Evolutionary conservation across 2,888 invertebrate species (phyloP).

Genomic region (Diogma glabrata): DNA sequence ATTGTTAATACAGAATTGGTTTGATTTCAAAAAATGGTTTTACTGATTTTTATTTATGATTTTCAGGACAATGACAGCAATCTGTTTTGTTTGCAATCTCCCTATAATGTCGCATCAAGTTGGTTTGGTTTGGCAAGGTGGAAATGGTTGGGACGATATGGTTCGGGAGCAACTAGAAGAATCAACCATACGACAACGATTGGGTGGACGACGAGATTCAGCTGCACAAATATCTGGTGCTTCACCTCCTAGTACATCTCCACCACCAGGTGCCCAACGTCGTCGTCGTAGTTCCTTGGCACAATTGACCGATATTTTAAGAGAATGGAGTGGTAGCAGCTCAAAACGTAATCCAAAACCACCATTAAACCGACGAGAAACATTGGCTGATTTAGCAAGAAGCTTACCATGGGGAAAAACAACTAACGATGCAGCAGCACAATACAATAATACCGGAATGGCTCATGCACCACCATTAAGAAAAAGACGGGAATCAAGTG

Average conservation of each 20-base stretch:
- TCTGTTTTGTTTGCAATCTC: conserved; percentile 93
- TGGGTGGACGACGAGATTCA: conserved; percentile 78
- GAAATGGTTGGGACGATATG: conserved; percentile 90
- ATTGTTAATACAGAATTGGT: not conserved
- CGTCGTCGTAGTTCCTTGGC: conserved; percentile 76
- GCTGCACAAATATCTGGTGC: conserved; percentile 80
- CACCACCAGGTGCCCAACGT: conserved; percentile 43
- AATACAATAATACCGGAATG: conserved; percentile 23
- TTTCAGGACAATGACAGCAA: conserved; percentile 82
- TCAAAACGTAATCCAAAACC: conserved; percentile 43
- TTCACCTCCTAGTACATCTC: conserved; percentile 71
- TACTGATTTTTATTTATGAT: no score
- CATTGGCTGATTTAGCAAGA: conserved; percentile 75
- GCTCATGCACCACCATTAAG: conserved; percentile 42
- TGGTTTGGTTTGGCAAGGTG: conserved; percentile 86
- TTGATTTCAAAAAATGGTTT: conserved; percentile 11
- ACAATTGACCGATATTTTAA: conserved; percentile 75
- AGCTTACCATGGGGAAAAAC: conserved; percentile 72
- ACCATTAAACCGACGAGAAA: conserved; percentile 72
- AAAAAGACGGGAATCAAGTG: conserved; percentile 78
- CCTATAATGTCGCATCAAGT: conserved; percentile 92
- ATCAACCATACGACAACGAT: conserved; percentile 68
- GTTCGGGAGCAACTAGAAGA: conserved; percentile 76
- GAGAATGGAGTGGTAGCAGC: conserved; percentile 72
- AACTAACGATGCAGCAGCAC: conserved; percentile 39